phyloP scores from a whole-genome alignment of 2,888 invertebrate genomes.

The Meteorus cinctellus region DNA sequence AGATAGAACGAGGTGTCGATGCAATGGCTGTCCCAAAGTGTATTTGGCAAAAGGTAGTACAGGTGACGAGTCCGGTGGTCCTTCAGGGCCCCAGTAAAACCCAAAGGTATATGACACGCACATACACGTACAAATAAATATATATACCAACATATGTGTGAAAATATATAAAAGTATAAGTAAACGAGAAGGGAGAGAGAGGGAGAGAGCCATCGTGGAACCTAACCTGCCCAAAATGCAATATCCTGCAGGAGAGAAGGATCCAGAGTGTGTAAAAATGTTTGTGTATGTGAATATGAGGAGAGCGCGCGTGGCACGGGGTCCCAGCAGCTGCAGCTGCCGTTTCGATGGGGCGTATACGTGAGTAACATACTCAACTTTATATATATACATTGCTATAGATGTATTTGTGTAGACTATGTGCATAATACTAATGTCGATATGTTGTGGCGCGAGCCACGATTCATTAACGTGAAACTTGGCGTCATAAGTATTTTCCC shows the following conservation, averaged over 20 bases:
- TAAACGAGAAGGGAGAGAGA: conserved; percentile 2
- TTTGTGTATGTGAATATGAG: conserved; percentile 47
- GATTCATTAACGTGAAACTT: conserved; percentile 62
- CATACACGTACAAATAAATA: conserved; percentile 44
- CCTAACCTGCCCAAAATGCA: conserved; percentile 60
- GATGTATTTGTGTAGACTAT: conserved; percentile 36
- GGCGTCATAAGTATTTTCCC: conserved; percentile 45
- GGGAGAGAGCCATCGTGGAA: conserved; percentile 30
- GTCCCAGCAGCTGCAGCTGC: conserved; percentile 65
- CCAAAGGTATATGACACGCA: conserved; percentile 45
- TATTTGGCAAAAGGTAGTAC: conserved; percentile 54
- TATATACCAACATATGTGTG: neutral
- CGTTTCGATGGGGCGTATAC: conserved; percentile 46
- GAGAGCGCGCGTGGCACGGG: conserved; percentile 68
- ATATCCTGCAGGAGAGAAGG: conserved; percentile 39
- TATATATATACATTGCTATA: conserved; percentile 32
- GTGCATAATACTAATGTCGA: conserved; percentile 38
- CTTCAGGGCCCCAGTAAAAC: conserved; percentile 46
- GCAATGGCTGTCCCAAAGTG: conserved; percentile 31
- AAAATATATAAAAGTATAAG: conserved; percentile 4
- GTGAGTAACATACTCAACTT: conserved; percentile 32
- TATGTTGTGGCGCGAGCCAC: conserved; percentile 63
- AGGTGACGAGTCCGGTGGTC: conserved; percentile 73
- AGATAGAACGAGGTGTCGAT: conserved; percentile 45
- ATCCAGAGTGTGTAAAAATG: conserved; percentile 40